Conservation (phyloP, 2,113 vertebrate species). For the Hippocampus mohnikei region DNA sequence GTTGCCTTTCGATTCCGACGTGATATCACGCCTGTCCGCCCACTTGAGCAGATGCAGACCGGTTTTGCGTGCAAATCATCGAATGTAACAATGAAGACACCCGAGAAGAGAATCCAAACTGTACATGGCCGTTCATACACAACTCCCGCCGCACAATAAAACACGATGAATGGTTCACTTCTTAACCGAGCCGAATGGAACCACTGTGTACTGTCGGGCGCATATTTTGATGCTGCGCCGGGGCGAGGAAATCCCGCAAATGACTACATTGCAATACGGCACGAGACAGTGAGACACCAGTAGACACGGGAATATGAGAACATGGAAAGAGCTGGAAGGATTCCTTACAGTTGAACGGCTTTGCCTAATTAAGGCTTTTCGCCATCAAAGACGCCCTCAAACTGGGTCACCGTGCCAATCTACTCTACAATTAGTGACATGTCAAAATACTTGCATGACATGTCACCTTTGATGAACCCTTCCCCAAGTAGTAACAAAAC, state of each 20-base stretch:
- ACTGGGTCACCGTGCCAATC: constrained; percentile 3
- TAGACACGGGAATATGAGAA: constrained; percentile 46
- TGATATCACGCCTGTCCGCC: not conserved
- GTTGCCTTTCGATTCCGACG: constrained; percentile 6
- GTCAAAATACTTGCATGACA: not conserved
- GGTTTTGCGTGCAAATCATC: constrained; percentile 23
- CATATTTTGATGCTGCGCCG: constrained; percentile 46
- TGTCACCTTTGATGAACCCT: too few species aligned
- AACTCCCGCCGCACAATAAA: constrained; percentile 48
- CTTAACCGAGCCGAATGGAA: constrained; percentile 31
- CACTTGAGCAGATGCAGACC: constrained; percentile 31
- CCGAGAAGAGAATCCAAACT: constrained; percentile 25
- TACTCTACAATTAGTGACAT: not conserved
- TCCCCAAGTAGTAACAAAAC: too few species aligned
- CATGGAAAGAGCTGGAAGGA: constrained; percentile 58
- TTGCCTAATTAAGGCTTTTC: constrained; percentile 21
- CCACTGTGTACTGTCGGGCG: constrained; percentile 35
- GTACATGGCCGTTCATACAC: constrained; percentile 43
- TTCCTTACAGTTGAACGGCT: constrained; percentile 55
- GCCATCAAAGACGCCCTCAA: constrained; percentile 3
- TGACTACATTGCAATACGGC: constrained; percentile 53
- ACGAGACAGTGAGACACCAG: constrained; percentile 56
- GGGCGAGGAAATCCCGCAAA: constrained; percentile 65
- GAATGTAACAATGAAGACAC: constrained; percentile 36
- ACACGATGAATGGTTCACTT: constrained; percentile 48